Base-by-base conservation (phyloP, 1,140 invertebrate genomes). In the Heliconius himera region DNA sequence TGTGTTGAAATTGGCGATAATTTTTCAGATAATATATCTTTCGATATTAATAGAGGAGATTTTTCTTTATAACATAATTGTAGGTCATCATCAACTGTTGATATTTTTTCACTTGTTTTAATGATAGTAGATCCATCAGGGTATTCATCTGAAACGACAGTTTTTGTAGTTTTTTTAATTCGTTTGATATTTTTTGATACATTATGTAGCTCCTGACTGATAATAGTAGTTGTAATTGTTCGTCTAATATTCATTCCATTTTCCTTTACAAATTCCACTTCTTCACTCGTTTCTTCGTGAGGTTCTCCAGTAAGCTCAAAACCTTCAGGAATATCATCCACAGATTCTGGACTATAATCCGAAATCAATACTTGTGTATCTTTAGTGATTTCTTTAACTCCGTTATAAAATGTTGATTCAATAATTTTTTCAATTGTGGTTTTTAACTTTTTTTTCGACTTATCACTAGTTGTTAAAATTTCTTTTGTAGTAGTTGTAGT, bases 331-430 rank as follows among this genome's bases (percentile, higher is more conserved):
- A 86, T 79, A 70, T 90, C 87, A 70, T 90, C 88, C 36, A 84
- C 82, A 75, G 76, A 16, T 80, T 88, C 83, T 29, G 13, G 41
- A 72, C 77, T 74, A 83, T 85, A 89, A 83, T 95, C 93, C 60
- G 89, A 89, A 29, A 95, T 83, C 60, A 85, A 89, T 51, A 95
- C 88, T 83, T 94, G 93, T 8, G 93, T 80, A 83, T 95, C 93
- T 88, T 93, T 95, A 3, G 91, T 93, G 8, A 94, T 87, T 93
- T 95, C 93, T 75, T 90, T 88, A 60, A 90, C 83, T 33, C 93
- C 92, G 80, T 94, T 85, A n/a, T 92, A 86, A 60, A 87, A 84
- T 74, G 82, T 87, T 41, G 90, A 92, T 80, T 94, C 92, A 77
- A 92, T 95, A 6, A 91, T 81, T 13, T 90, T 95, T 86, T 95